Conservation (phyloP, 2,797 vertebrate genomes). For the Diceros bicornis region DNA sequence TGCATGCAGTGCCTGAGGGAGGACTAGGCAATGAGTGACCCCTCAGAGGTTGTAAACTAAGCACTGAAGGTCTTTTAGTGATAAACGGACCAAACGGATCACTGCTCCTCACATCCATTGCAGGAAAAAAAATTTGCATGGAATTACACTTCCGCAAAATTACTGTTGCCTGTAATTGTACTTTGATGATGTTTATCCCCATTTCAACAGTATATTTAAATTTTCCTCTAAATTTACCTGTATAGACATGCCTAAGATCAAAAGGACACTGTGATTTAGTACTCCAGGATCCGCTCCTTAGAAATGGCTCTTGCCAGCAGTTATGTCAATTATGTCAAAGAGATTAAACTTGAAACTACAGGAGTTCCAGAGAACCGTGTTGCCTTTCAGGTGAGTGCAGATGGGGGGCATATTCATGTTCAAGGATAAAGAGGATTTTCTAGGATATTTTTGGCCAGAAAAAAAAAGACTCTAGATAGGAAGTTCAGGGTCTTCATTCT, state of each 20-base stretch:
- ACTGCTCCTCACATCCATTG: not conserved
- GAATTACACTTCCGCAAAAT: not conserved
- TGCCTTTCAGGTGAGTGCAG: not conserved
- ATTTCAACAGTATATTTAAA: not conserved
- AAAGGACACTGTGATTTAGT: not conserved
- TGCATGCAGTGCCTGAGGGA: fast-evolving
- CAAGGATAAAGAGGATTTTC: constrained; percentile 25
- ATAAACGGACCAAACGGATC: not conserved
- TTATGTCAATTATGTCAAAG: not conserved
- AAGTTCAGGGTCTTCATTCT: constrained; percentile 47
- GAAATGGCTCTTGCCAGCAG: not conserved
- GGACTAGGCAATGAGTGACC: not conserved
- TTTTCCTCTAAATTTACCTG: not conserved
- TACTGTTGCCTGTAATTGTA: not conserved
- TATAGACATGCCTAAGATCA: not conserved
- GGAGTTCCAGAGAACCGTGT: not conserved
- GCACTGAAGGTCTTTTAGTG: not conserved
- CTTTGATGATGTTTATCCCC: not conserved
- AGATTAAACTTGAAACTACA: not conserved
- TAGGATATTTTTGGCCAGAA: not conserved
- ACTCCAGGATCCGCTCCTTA: not conserved
- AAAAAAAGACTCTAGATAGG: not conserved
- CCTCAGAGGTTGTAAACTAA: not conserved
- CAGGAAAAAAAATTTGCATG: not conserved
- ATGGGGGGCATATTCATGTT: not conserved